Conservation (phyloP, 2,113 vertebrate species). For the Todiramphus chloris region DNA sequence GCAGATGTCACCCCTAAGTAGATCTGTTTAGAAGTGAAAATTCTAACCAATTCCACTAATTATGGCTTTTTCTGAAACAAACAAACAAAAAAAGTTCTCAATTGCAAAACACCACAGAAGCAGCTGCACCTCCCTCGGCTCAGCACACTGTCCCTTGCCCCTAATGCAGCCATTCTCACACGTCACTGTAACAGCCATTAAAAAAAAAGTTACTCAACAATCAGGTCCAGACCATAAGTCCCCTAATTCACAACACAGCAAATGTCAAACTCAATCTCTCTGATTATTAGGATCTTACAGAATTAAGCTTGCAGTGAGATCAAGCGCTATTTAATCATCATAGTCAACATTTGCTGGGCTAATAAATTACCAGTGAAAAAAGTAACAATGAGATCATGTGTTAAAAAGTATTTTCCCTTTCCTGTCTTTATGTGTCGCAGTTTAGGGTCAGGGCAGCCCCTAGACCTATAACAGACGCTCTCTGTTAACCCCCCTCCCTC, state of each 20-base stretch:
- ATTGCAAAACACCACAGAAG: neutral
- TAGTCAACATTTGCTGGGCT: neutral
- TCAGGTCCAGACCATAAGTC: neutral
- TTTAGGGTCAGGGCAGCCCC: too few species aligned
- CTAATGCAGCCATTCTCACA: neutral
- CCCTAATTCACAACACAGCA: neutral
- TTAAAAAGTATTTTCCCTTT: slow-evolving; percentile 47
- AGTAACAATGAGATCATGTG: slow-evolving; percentile 40
- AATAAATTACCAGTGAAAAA: slow-evolving; percentile 48
- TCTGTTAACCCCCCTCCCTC: too few species aligned
- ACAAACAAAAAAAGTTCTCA: neutral
- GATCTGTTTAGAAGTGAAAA: neutral
- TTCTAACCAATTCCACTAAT: neutral
- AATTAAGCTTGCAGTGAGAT: neutral
- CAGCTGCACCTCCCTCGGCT: neutral
- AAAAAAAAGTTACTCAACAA: neutral
- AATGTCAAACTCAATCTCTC: neutral
- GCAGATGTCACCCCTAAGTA: neutral
- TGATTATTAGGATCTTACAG: neutral
- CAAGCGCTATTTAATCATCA: neutral
- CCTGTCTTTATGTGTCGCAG: slow-evolving; percentile 56
- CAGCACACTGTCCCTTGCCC: neutral
- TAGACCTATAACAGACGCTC: too few species aligned
- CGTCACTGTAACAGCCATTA: neutral
- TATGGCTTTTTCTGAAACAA: neutral